Evolutionary conservation across 2,888 invertebrate genomes (phyloP).

Genomic region (Dendrolimus houi): DNA sequence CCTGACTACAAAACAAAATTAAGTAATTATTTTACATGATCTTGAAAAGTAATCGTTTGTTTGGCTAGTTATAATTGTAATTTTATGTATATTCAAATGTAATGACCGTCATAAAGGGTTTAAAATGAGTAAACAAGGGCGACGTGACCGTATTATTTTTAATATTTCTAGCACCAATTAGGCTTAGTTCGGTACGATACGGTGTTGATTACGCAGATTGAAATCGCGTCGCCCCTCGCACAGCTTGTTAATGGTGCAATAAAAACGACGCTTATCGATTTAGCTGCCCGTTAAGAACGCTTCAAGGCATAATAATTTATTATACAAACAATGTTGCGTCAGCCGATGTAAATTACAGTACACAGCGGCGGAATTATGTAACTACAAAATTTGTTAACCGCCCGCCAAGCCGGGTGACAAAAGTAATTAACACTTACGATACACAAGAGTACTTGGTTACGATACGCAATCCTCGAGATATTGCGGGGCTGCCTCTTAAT

Average conservation of each 20-base stretch:
- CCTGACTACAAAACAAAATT: conserved; percentile 1
- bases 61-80: too few relatives aligned
- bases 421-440: conserved; percentile 72
- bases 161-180: conserved; percentile 43
- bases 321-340: conserved; percentile 65
- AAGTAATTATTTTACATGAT: too few relatives aligned
- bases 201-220: conserved; percentile 67
- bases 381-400: conserved; percentile 62
- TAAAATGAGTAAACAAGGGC: neutral
- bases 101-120: neutral
- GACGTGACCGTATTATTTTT: conserved; percentile 16
- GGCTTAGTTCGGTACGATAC: conserved; percentile 36
- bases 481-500: too few relatives aligned
- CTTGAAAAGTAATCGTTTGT: too few relatives aligned
- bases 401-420: conserved; percentile 59
- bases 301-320: conserved; percentile 65
- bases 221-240: conserved; percentile 61
- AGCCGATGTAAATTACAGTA: conserved; percentile 58
- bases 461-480: conserved; percentile 42
- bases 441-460: conserved; percentile 57
- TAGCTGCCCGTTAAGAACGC: conserved; percentile 62
- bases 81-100: too few relatives aligned
- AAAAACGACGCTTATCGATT: conserved; percentile 71
- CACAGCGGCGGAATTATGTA: conserved; percentile 54
- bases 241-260: conserved; percentile 69